Percentiles rank a stretch among this genome's conserved stretches.
These are phyloP conservation scores for Melanostoma mellinum DNA, from an alignment of 2,888 invertebrate genomes.

Conservation along the genomic window DNA sequence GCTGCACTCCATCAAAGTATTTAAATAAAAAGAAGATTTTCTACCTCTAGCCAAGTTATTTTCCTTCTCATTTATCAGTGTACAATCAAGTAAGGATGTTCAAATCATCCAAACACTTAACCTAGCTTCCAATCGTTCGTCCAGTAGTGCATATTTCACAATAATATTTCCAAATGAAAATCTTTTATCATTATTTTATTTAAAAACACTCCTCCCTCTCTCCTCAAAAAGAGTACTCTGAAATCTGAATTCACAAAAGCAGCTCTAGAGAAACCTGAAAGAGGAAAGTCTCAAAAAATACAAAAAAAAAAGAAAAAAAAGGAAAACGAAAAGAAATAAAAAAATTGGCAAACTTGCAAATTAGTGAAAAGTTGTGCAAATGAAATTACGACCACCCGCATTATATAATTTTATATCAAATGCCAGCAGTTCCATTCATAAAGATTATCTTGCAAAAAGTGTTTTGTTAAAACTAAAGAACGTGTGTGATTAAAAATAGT, in stretches of 20 bases:
- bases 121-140: constrained; percentile 36
- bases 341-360: constrained; percentile 59
- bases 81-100: constrained; percentile 27
- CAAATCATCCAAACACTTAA: constrained; percentile 42
- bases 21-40: constrained; percentile 21
- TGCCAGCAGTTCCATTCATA: constrained; percentile 60
- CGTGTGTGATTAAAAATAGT: constrained; percentile 43
- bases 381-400: constrained; percentile 66
- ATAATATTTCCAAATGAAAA: constrained; percentile 8
- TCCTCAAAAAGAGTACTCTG: constrained; percentile 3
- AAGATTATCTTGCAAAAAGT: constrained; percentile 60
- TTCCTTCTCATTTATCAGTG: constrained; percentile 1
- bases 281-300: constrained; percentile 29
- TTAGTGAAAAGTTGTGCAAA: constrained; percentile 71
- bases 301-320: constrained; percentile 9
- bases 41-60: constrained; percentile 12
- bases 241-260: constrained; percentile 22
- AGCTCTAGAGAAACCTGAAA: constrained; percentile 49
- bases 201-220: constrained; percentile 27
- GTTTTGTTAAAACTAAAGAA: constrained; percentile 35
- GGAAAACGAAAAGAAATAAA: constrained; percentile 26
- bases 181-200: constrained; percentile 24
- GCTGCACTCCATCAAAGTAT: constrained; percentile 24
- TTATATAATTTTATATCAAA: constrained; percentile 64
- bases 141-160: constrained; percentile 33